These are phyloP conservation scores for Aspidapion aeneum DNA, from an alignment of 2,888 invertebrate genomes.

Conservation along the genomic window DNA sequence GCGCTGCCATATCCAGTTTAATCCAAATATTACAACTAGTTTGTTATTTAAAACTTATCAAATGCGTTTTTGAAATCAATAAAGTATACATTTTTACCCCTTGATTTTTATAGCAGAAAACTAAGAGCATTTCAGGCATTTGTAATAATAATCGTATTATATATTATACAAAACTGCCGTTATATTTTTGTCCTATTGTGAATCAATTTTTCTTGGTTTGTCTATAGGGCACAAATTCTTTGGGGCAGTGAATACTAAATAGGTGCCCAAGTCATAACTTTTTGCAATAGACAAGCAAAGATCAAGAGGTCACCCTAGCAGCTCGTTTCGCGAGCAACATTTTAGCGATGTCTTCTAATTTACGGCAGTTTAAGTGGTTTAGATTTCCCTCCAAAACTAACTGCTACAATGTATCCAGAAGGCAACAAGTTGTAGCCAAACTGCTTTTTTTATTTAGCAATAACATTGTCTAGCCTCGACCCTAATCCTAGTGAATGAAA, in stretches of 20 bases:
- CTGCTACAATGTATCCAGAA: not conserved
- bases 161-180: not conserved
- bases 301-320: not conserved
- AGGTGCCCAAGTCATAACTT: not conserved
- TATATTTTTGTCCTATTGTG: not conserved
- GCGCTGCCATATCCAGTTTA: too few species aligned
- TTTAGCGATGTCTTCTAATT: not conserved
- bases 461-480: constrained; percentile 5
- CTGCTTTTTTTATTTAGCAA: not conserved
- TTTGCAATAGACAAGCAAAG: not conserved
- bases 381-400: not conserved
- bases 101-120: not conserved
- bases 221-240: not conserved
- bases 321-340: not conserved
- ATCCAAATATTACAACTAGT: too few species aligned
- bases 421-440: not conserved
- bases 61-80: too few species aligned
- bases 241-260: not conserved
- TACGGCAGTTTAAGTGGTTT: not conserved
- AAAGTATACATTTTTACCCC: too few species aligned
- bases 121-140: not conserved
- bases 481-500: constrained; percentile 17
- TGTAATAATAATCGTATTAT: not conserved
- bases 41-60: too few species aligned
- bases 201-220: not conserved